A percentile compares a stretch with the other conserved stretches of the same genome.
phyloP scores from a whole-genome alignment of 2,888 invertebrate species.

The Therioaphis trifolii region DNA sequence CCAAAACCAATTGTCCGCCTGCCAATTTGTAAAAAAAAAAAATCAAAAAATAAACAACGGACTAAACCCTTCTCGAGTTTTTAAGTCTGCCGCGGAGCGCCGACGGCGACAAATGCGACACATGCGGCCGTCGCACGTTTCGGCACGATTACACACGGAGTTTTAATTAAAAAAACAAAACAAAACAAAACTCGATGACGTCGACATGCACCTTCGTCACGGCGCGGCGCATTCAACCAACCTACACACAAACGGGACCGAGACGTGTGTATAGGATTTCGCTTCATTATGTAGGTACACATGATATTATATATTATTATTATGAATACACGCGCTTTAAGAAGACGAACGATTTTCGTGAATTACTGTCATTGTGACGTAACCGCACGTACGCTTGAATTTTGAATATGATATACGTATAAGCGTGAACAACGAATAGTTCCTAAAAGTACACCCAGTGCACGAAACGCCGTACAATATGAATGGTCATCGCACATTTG shows the following conservation, averaged over 20 bases:
- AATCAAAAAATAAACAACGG: not conserved
- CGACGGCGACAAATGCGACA: not conserved
- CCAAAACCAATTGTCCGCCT: not conserved
- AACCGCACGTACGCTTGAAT: too few relatives aligned
- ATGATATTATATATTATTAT: too few relatives aligned
- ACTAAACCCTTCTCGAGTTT: not conserved
- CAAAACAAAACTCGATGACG: not conserved
- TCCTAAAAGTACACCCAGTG: not conserved
- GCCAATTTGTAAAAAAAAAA: not conserved
- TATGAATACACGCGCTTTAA: not conserved
- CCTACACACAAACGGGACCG: not conserved
- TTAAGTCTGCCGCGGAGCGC: not conserved
- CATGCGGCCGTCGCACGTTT: not conserved
- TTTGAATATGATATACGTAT: too few relatives aligned
- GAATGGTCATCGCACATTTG: not conserved
- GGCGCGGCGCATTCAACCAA: slow-evolving; percentile 12
- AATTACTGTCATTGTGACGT: not conserved
- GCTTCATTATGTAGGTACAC: too few relatives aligned
- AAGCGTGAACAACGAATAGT: not conserved
- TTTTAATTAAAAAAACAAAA: slow-evolving; percentile 21
- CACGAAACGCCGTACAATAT: not conserved
- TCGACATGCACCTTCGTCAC: slow-evolving; percentile 6
- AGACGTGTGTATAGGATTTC: too few relatives aligned
- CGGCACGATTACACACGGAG: not conserved
- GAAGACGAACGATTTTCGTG: not conserved